phyloP scores from a whole-genome alignment of 2,113 vertebrate species.

The Pao palembangensis region DNA sequence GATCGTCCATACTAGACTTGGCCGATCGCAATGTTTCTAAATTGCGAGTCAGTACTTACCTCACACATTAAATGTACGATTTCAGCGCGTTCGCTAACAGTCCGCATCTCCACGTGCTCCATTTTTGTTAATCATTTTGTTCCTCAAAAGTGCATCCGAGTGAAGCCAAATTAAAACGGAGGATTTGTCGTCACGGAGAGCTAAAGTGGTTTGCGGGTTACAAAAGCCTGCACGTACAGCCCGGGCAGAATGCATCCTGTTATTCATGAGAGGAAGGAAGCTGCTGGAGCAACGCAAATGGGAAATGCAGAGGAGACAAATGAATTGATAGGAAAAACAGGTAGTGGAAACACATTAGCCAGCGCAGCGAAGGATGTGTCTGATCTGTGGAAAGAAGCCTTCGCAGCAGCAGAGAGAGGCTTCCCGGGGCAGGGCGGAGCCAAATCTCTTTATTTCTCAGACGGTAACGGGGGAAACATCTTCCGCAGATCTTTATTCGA shows the following conservation, averaged over 20 bases:
- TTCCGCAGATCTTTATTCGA: conserved; percentile 15
- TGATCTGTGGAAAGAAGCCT: background rate
- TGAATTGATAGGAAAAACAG: conserved; percentile 49
- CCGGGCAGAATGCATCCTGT: conserved; percentile 59
- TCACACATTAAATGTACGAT: background rate
- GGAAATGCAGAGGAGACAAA: conserved; percentile 48
- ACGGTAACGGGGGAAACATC: too few species aligned
- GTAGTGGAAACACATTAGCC: conserved; percentile 31
- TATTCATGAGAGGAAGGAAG: conserved; percentile 61
- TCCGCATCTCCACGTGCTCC: background rate
- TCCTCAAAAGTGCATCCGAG: background rate
- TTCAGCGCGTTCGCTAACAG: background rate
- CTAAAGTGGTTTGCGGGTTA: conserved; percentile 43
- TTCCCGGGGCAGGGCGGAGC: background rate
- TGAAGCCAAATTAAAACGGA: conserved; percentile 1
- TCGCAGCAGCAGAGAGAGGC: background rate
- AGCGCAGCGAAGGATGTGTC: conserved; percentile 20
- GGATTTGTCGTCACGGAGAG: background rate
- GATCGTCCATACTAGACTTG: conserved; percentile 15
- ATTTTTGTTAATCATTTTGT: background rate
- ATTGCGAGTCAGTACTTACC: background rate
- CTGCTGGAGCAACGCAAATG: conserved; percentile 33
- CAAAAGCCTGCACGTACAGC: conserved; percentile 23
- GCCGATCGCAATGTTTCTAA: background rate
- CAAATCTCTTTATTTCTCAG: too few species aligned